Evolutionary conservation across 2,113 vertebrate genomes (phyloP).

Genomic region (Ictalurus furcatus): DNA sequence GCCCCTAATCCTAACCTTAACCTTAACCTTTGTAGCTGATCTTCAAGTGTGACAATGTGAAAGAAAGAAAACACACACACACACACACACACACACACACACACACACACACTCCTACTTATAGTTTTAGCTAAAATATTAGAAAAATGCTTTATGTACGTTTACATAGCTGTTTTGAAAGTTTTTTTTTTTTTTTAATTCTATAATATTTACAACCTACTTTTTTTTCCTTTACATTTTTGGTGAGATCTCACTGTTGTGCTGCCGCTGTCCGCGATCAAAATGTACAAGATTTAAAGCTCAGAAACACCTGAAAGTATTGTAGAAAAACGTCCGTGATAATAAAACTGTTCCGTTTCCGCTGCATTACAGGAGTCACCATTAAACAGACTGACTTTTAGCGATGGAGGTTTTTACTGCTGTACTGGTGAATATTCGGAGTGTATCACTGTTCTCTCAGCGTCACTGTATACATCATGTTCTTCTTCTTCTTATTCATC

Average conservation of each 20-base stretch:
- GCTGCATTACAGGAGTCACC: not conserved
- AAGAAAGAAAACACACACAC: not conserved
- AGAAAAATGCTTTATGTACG: not conserved
- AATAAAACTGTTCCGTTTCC: not conserved
- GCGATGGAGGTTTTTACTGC: not conserved
- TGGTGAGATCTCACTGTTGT: not conserved
- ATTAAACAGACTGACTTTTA: not conserved
- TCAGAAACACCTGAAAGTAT: not conserved
- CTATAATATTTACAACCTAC: not conserved
- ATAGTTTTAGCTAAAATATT: not conserved
- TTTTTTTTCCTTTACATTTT: not conserved
- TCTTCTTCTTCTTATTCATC: not conserved
- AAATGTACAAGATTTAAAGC: not conserved
- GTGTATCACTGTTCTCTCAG: not conserved
- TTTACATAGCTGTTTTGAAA: no score
- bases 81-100: not conserved
- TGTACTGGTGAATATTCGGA: constrained; percentile 23
- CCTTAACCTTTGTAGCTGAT: not conserved
- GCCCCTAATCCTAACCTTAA: not conserved
- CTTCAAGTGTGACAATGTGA: not conserved
- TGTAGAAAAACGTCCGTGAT: not conserved
- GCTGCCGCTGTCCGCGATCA: no score
- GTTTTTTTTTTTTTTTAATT: not conserved
- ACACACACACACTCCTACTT: not conserved
- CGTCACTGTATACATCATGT: not conserved